Conservation (phyloP, 2,888 invertebrate genomes). For the Schizaphis graminum region DNA sequence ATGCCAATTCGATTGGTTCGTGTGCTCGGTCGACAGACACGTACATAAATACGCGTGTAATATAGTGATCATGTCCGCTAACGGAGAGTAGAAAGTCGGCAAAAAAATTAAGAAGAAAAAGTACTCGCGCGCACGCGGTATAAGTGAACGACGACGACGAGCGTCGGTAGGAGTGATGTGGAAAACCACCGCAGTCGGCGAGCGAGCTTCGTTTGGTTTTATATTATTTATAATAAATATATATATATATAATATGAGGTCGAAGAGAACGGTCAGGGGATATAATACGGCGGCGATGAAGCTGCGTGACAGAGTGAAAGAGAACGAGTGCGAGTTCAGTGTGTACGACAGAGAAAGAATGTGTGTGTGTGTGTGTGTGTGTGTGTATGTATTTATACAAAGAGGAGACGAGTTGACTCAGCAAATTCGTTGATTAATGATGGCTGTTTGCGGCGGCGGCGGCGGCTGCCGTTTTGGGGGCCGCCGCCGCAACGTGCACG, state of each 20-base stretch:
- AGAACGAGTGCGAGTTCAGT: slow-evolving; percentile 1
- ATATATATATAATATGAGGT: slow-evolving; percentile 9
- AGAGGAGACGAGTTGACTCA: slow-evolving; percentile 62
- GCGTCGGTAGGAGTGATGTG: slow-evolving; percentile 39
- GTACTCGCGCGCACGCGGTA: not conserved
- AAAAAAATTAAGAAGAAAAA: slow-evolving; percentile 2
- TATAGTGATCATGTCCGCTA: not conserved
- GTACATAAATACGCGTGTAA: not conserved
- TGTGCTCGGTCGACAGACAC: not conserved
- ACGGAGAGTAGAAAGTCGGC: not conserved
- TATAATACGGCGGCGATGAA: slow-evolving; percentile 47
- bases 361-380: too few species aligned
- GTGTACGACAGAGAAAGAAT: slow-evolving; percentile 3
- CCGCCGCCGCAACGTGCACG: not conserved
- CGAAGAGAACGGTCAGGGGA: slow-evolving; percentile 59
- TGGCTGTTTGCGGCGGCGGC: slow-evolving; percentile 62
- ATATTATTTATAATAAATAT: slow-evolving; percentile 27
- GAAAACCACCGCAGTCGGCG: slow-evolving; percentile 28
- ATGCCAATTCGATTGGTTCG: not conserved
- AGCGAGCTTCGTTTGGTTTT: slow-evolving; percentile 12
- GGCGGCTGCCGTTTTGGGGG: slow-evolving; percentile 25
- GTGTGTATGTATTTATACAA: slow-evolving; percentile 5
- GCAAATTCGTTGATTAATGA: slow-evolving; percentile 65
- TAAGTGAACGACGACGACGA: not conserved
- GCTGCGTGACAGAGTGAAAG: slow-evolving; percentile 3